Evolutionary conservation across 2,888 invertebrate genomes (phyloP), one percentile per base, ranked within the genome.

Genomic region (Exocentrus adspersus): DNA sequence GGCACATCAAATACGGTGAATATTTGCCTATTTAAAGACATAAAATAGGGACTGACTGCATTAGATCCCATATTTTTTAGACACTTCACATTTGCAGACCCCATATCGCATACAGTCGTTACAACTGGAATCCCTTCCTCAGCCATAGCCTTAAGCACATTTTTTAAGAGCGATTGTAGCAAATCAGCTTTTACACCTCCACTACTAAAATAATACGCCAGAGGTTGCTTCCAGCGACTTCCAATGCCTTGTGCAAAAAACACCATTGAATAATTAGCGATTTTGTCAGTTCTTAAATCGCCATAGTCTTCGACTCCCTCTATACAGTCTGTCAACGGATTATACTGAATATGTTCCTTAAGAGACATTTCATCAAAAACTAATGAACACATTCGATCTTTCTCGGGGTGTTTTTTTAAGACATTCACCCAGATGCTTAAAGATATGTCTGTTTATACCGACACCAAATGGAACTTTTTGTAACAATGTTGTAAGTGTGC

Each of bases 41-140:
- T 19, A 50, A 61, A 51, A 30, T 52, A 61, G 42, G 61, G 61
- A 24, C 51, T 45, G 9, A 24, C 30, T 37, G 43, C 21, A 43
- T 52, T 42, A 12, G 60, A 50, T 17, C 65, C 65, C 56, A 57
- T 46, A 41, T 52, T 7, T 42, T 57, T 61, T 20, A 53, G 37
- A 20, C 61, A 42, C 20, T 65, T 69, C 10, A 69, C 69, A 63
- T 71, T 71, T 19, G 17, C 56, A 6, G 53, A 53, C 7, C 68
- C 65, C 71, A 66, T 71, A 58, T 71, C 68, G 53, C 70, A 71
- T 2, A 71, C 58, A n/a, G 65, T 68, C 2, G 62, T 48, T 2
- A 70, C 60, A 16, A 70, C 65, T 37, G 65, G 59, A 48, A 63
- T 17, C 17, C 52, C 43, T 10, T 64, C 21, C 16, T 62, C 46